Base-by-base conservation (phyloP, 2,888 invertebrate species). In the Sarcophaga variegata region DNA sequence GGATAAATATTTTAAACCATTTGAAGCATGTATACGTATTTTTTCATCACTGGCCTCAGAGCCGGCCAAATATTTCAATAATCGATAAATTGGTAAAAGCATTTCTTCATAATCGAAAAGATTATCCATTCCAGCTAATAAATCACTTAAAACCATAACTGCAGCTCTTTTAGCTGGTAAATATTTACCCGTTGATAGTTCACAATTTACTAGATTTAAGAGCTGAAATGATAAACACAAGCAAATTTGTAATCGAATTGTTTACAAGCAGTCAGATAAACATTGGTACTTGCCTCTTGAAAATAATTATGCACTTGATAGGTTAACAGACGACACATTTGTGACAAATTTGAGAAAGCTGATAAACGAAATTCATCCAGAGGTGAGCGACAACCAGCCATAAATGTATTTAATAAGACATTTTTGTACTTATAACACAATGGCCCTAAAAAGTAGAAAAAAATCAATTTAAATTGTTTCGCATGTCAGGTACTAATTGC, bases 281-380 rank as follows among this genome's bases (percentile, higher is more conserved):
- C 17, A 37, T n/a, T 25, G 8, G 3, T 20, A 86, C 70, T 62
- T 86, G 92, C 92, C 89, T 94, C 94, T 81, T 93, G 90, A 77
- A 94, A 93, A 85, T 92, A 93, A 63, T 89, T 89, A 6, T 93
- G 92, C 20, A 94, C 92, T 88, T 93, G 93, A 87, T 92, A 93
- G 5, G 91, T 89, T 27, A 94, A 88, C n/a, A 91, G 86, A 2
- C 91, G 90, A 54, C 93, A 92, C 54, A 94, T 80, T 47, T 92
- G 92, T 14, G 93, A 91, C 59, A 94, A 89, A 86, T 93, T 94
- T 5, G 93, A 91, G 82, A 92, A 92, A 2, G 93, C 91, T 0
- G 94, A 94, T 88, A 91, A 90, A 3, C 93, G 91, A 67, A 93
- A 93, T 84, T 93, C 94, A 84, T 93, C 88, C 11, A 89, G 69